Conservation (phyloP, 2,113 vertebrate genomes). For the Myrmecobius fasciatus region DNA sequence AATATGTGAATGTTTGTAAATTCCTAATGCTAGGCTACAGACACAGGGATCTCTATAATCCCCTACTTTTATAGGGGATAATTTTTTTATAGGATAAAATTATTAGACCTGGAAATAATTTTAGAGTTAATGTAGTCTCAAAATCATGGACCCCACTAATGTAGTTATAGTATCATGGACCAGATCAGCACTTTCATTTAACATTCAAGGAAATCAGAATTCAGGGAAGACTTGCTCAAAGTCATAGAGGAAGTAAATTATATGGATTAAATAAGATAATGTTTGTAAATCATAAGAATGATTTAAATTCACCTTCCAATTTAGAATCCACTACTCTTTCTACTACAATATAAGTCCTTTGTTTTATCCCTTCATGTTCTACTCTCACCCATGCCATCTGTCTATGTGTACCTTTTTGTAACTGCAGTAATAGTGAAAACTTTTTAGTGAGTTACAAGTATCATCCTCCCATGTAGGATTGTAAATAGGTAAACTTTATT, state of each 20-base stretch:
- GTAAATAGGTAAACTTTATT: too few species aligned
- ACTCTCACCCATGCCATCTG: too few species aligned
- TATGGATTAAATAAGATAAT: too few species aligned
- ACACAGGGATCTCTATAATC: not conserved
- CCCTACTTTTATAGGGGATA: not conserved
- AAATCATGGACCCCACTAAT: not conserved
- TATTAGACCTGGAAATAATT: not conserved
- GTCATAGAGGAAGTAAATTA: too few species aligned
- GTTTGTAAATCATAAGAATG: not conserved
- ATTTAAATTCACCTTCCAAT: not conserved
- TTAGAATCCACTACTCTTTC: not conserved
- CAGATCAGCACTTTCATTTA: not conserved
- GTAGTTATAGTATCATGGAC: not conserved
- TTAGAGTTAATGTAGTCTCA: not conserved
- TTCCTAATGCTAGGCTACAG: rapidly evolving
- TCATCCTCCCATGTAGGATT: too few species aligned
- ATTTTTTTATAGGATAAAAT: not conserved
- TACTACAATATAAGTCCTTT: not conserved
- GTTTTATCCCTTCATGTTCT: too few species aligned
- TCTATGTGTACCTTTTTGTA: too few species aligned
- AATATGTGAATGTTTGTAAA: not conserved
- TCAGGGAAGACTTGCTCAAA: too few species aligned
- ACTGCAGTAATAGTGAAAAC: too few species aligned
- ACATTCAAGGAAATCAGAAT: not conserved
- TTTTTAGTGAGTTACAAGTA: too few species aligned